Evolutionary conservation across 2,797 vertebrate species (phyloP).

Genomic region (Corythornis leucogaster): DNA sequence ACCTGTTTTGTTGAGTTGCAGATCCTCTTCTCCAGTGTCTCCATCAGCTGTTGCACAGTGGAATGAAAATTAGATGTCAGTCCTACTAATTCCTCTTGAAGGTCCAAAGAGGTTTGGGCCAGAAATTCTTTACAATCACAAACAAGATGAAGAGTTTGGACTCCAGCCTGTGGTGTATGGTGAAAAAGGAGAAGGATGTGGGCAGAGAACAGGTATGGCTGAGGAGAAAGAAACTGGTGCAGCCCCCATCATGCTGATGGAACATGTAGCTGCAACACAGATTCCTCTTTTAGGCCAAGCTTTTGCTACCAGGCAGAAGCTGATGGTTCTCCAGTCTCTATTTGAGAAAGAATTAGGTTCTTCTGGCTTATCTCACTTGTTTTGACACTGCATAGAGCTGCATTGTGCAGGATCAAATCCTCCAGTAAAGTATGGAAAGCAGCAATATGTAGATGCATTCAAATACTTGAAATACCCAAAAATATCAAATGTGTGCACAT

Average conservation of each 20-base stretch:
- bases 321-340: background rate
- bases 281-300: background rate
- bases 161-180: background rate
- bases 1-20: background rate
- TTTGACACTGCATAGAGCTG: background rate
- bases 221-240: background rate
- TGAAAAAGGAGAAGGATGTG: background rate
- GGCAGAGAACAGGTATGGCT: slow-evolving; percentile 26
- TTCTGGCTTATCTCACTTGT: background rate
- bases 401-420: background rate
- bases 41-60: background rate
- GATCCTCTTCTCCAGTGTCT: no score
- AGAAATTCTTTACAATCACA: background rate
- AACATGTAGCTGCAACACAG: background rate
- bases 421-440: background rate
- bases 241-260: background rate
- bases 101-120: background rate
- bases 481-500: background rate
- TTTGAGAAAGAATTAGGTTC: background rate
- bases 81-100: background rate
- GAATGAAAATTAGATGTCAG: background rate
- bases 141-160: background rate
- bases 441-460: background rate
- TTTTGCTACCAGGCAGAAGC: slow-evolving; percentile 11
- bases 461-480: background rate